Evolutionary conservation across 2,888 invertebrate genomes (phyloP).

Genomic region (Fragum whitleyi): DNA sequence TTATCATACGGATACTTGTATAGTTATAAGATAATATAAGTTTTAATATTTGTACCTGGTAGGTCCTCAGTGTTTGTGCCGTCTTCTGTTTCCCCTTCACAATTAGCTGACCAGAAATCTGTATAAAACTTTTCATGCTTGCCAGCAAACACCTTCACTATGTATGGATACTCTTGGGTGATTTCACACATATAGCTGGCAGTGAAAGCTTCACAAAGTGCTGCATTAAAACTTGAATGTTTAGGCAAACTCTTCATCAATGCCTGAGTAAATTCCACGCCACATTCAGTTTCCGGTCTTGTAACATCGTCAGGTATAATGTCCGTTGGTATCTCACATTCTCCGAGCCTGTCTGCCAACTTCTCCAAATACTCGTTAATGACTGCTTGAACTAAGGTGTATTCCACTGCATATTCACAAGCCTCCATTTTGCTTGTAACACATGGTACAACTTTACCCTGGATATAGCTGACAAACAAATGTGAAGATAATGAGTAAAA

Average conservation of each 20-base stretch:
- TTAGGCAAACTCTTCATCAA: constrained; percentile 3
- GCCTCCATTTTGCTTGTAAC: constrained; percentile 8
- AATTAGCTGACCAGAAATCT: constrained; percentile 29
- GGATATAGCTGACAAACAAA: constrained; percentile 12
- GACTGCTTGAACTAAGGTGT: neutral
- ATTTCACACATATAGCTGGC: constrained; percentile 20
- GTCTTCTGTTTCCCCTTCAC: neutral
- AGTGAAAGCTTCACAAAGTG: constrained; percentile 26
- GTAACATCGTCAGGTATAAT: constrained; percentile 39
- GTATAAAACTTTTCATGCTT: constrained; percentile 31
- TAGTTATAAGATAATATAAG: too few species aligned
- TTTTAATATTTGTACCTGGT: too few species aligned
- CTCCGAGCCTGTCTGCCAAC: neutral
- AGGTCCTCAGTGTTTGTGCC: too few species aligned
- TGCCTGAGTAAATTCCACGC: neutral
- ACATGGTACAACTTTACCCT: constrained; percentile 22
- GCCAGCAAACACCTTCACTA: constrained; percentile 8
- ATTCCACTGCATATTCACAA: constrained; percentile 6
- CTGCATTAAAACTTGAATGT: constrained; percentile 27
- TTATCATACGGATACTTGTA: too few species aligned
- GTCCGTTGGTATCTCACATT: constrained; percentile 25
- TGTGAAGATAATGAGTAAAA: too few species aligned
- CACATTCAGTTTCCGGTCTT: constrained; percentile 23
- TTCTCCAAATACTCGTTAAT: neutral
- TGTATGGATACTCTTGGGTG: constrained; percentile 4